phyloP scores from a whole-genome alignment of 2,113 vertebrate genomes.

The Lophochroa leadbeateri region DNA sequence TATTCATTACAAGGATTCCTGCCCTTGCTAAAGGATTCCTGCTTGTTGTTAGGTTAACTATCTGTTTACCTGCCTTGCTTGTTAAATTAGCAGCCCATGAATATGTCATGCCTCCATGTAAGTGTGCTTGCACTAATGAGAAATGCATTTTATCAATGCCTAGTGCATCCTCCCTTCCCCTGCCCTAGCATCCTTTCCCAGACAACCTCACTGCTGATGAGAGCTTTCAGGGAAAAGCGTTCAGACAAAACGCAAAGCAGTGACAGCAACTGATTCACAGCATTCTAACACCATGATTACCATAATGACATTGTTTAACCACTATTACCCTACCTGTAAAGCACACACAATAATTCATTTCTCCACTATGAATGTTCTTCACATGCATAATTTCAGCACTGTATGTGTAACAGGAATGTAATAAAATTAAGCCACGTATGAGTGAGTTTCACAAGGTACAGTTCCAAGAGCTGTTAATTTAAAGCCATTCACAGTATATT shows the following conservation, averaged over 20 bases:
- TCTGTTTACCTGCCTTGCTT: background rate
- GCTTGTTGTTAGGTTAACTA: background rate
- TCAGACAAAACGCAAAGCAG: background rate
- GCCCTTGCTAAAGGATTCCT: background rate
- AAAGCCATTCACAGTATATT: background rate
- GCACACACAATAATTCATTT: background rate
- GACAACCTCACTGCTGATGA: background rate
- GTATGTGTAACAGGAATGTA: background rate
- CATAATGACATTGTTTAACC: background rate
- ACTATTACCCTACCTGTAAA: background rate
- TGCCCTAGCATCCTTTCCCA: background rate
- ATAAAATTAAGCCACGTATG: background rate
- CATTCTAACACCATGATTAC: background rate
- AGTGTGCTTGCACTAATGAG: background rate
- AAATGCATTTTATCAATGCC: background rate
- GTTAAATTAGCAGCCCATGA: background rate
- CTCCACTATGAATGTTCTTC: background rate
- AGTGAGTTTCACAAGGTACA: background rate
- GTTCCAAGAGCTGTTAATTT: slow-evolving; percentile 19
- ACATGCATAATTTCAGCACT: background rate
- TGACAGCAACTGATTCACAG: background rate
- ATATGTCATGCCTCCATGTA: background rate
- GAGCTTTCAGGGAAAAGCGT: background rate
- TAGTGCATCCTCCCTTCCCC: background rate
- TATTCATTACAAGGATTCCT: background rate